Evolutionary conservation across 2,888 invertebrate species (phyloP).

Genomic region (Cerastoderma edule): DNA sequence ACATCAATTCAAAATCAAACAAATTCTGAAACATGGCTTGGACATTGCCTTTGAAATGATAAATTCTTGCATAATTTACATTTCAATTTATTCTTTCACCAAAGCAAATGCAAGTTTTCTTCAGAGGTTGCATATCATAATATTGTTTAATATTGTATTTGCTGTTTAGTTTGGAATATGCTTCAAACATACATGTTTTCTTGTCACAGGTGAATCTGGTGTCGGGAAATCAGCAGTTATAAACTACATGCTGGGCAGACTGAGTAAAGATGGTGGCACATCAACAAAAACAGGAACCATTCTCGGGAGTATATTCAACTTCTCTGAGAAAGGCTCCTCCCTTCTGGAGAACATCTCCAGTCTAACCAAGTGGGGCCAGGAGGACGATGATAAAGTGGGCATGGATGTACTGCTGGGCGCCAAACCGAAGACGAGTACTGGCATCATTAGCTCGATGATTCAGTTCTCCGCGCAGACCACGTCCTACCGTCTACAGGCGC

Average conservation of each 20-base stretch:
- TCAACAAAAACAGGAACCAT: slow-evolving; percentile 77
- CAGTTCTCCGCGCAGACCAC: slow-evolving; percentile 84
- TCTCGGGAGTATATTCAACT: slow-evolving; percentile 81
- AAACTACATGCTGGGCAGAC: slow-evolving; percentile 78
- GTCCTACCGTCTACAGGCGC: slow-evolving; percentile 78
- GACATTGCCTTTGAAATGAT: too few relatives aligned
- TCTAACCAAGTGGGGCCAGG: slow-evolving; percentile 76
- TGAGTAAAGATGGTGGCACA: slow-evolving; percentile 80
- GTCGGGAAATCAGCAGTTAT: slow-evolving; percentile 83
- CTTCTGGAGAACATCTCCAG: slow-evolving; percentile 80
- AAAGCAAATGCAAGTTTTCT: too few relatives aligned
- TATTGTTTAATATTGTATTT: too few relatives aligned
- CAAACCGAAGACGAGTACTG: slow-evolving; percentile 62
- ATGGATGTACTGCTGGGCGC: slow-evolving; percentile 75
- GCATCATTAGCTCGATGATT: slow-evolving; percentile 78
- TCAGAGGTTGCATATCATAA: too few relatives aligned
- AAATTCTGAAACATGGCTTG: too few relatives aligned
- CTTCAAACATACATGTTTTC: too few relatives aligned
- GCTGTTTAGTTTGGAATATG: too few relatives aligned
- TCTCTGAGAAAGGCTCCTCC: slow-evolving; percentile 79
- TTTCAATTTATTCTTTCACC: too few relatives aligned
- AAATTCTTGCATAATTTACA: too few relatives aligned
- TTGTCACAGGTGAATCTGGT: slow-evolving; percentile 81
- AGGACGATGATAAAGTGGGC: slow-evolving; percentile 64
- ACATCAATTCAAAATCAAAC: too few relatives aligned